Evolutionary conservation across 2,888 invertebrate genomes (phyloP).

Genomic region (Tryphoninae sp.): DNA sequence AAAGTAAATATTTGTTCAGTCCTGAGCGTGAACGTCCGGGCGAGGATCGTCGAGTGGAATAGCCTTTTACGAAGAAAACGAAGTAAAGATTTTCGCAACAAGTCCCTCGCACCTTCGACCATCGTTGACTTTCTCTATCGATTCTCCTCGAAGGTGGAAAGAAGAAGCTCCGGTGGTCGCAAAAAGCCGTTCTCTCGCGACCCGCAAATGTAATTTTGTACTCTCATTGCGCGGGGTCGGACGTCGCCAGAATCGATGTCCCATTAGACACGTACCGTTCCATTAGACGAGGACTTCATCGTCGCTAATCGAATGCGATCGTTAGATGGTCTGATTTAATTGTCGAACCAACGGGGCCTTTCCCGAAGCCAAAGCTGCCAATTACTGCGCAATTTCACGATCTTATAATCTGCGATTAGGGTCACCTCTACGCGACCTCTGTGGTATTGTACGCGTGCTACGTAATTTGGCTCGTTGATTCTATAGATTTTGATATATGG

Average conservation of each 20-base stretch:
- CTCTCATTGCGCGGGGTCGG: neutral
- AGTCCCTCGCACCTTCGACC: conserved; percentile 20
- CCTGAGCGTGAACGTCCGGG: conserved; percentile 19
- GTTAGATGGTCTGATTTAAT: conserved; percentile 61
- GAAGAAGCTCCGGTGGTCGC: neutral
- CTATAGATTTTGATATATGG: neutral
- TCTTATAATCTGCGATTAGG: neutral
- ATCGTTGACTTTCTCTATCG: conserved; percentile 16
- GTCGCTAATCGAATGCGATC: conserved; percentile 66
- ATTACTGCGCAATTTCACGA: neutral
- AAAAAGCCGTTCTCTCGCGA: neutral
- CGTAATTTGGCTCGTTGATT: neutral
- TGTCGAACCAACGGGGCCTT: conserved; percentile 33
- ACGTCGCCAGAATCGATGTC: neutral
- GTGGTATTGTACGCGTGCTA: neutral
- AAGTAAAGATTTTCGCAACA: conserved; percentile 27
- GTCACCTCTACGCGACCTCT: neutral
- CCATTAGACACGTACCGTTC: neutral
- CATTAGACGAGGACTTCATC: conserved; percentile 32
- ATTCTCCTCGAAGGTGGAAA: conserved; percentile 10
- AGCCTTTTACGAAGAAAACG: conserved; percentile 23
- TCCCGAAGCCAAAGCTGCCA: neutral
- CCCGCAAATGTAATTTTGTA: conserved; percentile 15
- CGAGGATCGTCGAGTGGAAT: conserved; percentile 2
- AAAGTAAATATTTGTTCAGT: conserved; percentile 13